Evolutionary conservation across 1,140 invertebrate species (phyloP).

Genomic region (Luehdorfia chinensis): DNA sequence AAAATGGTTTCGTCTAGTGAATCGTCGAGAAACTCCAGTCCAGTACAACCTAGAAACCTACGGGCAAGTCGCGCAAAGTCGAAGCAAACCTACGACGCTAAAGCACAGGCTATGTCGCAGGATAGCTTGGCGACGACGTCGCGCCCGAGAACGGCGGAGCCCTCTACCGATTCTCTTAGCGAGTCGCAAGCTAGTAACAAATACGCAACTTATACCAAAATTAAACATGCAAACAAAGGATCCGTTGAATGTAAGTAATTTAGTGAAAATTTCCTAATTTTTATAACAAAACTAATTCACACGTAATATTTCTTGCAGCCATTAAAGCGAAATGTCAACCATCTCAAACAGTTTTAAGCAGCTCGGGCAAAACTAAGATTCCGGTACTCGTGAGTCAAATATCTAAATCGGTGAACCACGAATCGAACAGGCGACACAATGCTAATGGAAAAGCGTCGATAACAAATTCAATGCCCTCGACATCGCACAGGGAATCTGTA

Average conservation of each 20-base stretch:
- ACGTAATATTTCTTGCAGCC: slow-evolving; percentile 29
- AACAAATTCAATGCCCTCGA: neutral
- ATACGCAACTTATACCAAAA: slow-evolving; percentile 63
- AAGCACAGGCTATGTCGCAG: slow-evolving; percentile 42
- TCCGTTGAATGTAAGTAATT: slow-evolving; percentile 55
- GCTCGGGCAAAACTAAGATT: slow-evolving; percentile 47
- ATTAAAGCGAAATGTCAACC: slow-evolving; percentile 29
- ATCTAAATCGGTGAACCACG: slow-evolving; percentile 16
- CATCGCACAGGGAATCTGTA: slow-evolving; percentile 14
- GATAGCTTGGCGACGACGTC: slow-evolving; percentile 52
- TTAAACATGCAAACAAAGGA: slow-evolving; percentile 40
- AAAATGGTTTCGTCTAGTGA: slow-evolving; percentile 55
- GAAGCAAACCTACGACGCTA: no score
- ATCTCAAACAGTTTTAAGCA: slow-evolving; percentile 21
- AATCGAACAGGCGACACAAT: slow-evolving; percentile 3
- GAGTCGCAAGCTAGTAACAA: slow-evolving; percentile 59
- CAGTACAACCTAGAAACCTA: slow-evolving; percentile 34
- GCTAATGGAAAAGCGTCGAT: neutral
- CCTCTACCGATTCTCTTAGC: slow-evolving; percentile 53
- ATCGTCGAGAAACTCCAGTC: slow-evolving; percentile 56
- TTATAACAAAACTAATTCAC: neutral
- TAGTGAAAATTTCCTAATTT: no score
- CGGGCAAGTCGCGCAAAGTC: slow-evolving; percentile 24
- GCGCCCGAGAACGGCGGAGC: slow-evolving; percentile 56
- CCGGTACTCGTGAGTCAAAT: slow-evolving; percentile 41